phyloP scores from a whole-genome alignment of 2,888 invertebrate species.

The Acheta domesticus region DNA sequence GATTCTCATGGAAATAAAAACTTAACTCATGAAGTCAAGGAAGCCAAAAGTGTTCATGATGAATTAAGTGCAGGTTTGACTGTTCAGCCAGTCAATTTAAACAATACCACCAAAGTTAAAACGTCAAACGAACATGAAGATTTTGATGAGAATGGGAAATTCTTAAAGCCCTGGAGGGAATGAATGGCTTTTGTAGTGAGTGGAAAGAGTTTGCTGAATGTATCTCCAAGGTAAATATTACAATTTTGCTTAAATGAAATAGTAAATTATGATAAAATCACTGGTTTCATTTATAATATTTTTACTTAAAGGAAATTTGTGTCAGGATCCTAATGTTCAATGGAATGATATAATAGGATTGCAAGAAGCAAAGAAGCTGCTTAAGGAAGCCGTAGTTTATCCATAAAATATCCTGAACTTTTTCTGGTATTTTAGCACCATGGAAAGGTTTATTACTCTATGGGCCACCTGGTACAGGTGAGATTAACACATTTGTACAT shows the following conservation, averaged over 20 bases:
- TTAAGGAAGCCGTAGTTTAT: conserved; percentile 85
- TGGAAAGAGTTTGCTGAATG: conserved; percentile 63
- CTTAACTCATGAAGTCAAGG: neutral
- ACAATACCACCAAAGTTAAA: neutral
- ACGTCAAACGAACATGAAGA: neutral
- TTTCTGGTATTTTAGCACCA: conserved; percentile 65
- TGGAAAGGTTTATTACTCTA: conserved; percentile 81
- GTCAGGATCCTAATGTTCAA: conserved; percentile 61
- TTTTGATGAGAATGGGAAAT: conserved; percentile 38
- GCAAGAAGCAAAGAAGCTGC: conserved; percentile 65
- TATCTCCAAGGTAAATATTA: conserved; percentile 55
- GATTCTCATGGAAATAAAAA: neutral
- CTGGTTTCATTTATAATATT: neutral
- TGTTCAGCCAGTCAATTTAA: neutral
- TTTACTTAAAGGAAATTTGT: conserved; percentile 56
- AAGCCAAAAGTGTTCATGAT: neutral
- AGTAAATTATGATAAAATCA: neutral
- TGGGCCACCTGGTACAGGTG: conserved; percentile 74
- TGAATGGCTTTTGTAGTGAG: conserved; percentile 52
- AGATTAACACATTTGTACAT: conserved; percentile 22
- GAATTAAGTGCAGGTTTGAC: neutral
- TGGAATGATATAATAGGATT: conserved; percentile 84
- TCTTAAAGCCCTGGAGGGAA: conserved; percentile 45
- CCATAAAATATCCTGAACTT: conserved; percentile 67
- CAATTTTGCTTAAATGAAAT: neutral